Conservation (phyloP, 2,113 vertebrate genomes). For the Bos taurus region DNA sequence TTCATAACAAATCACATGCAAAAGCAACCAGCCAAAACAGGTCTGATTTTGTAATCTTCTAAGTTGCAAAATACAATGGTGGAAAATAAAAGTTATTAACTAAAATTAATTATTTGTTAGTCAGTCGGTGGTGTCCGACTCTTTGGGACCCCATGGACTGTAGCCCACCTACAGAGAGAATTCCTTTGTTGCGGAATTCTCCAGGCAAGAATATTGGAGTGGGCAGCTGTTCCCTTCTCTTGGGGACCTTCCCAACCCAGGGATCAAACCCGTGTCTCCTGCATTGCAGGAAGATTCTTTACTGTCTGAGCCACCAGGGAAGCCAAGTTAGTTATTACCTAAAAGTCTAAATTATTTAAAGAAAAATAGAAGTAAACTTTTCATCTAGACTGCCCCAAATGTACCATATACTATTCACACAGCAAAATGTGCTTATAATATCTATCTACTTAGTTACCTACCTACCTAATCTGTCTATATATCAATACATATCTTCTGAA, state of each 20-base stretch:
- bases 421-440: neutral
- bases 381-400: neutral
- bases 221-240: neutral
- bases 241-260: neutral
- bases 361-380: neutral
- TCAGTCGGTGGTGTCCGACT: neutral
- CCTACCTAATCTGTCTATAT: neutral
- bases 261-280: neutral
- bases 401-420: neutral
- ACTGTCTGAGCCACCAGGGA: neutral
- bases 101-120: neutral
- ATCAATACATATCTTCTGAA: neutral
- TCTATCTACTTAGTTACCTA: neutral
- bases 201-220: neutral
- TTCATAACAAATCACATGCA: neutral
- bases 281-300: neutral
- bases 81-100: neutral
- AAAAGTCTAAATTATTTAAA: slow-evolving; percentile 4
- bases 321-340: neutral
- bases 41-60: neutral
- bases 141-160: neutral
- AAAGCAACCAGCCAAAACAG: neutral
- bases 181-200: neutral
- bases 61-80: neutral
- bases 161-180: neutral